Evolutionary conservation across 92 coral and sea anemone species (phyloP).

Genomic region (Micromussa lordhowensis): DNA sequence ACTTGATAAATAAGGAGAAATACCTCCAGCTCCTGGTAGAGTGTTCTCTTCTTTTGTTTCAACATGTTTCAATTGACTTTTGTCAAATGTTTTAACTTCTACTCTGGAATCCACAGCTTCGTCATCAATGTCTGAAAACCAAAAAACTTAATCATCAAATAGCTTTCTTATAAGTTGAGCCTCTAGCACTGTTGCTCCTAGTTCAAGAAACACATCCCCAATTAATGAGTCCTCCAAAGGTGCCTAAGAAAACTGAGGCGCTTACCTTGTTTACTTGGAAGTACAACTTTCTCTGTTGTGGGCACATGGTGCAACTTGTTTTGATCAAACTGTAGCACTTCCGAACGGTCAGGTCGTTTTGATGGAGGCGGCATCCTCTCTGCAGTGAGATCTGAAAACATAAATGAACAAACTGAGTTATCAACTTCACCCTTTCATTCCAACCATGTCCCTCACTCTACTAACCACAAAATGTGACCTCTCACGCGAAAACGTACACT

Average conservation of each 20-base stretch:
- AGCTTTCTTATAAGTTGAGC: neutral
- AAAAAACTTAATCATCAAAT: neutral
- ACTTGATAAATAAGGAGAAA: neutral
- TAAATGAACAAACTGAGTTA: neutral
- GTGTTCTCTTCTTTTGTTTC: conserved; percentile 78
- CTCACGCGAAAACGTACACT: too few relatives aligned
- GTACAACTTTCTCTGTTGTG: conserved; percentile 68
- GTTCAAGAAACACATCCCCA: too few relatives aligned
- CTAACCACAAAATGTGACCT: too few relatives aligned
- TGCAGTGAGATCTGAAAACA: conserved; percentile 39
- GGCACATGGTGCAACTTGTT: conserved; percentile 70
- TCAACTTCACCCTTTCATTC: neutral
- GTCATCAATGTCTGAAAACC: conserved; percentile 58
- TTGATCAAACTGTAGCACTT: conserved; percentile 69
- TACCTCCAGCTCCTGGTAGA: conserved; percentile 68
- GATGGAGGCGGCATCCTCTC: conserved; percentile 80
- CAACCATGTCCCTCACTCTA: too few relatives aligned
- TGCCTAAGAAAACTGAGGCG: neutral
- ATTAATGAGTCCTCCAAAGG: too few relatives aligned
- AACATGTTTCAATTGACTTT: conserved; percentile 75
- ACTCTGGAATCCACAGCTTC: conserved; percentile 74
- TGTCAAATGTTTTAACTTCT: conserved; percentile 81
- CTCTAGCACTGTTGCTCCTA: neutral
- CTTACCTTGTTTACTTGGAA: conserved; percentile 57
- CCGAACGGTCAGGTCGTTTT: conserved; percentile 84